Evolutionary conservation across 2,888 invertebrate genomes (phyloP).

Genomic region (Erebia aethiops): DNA sequence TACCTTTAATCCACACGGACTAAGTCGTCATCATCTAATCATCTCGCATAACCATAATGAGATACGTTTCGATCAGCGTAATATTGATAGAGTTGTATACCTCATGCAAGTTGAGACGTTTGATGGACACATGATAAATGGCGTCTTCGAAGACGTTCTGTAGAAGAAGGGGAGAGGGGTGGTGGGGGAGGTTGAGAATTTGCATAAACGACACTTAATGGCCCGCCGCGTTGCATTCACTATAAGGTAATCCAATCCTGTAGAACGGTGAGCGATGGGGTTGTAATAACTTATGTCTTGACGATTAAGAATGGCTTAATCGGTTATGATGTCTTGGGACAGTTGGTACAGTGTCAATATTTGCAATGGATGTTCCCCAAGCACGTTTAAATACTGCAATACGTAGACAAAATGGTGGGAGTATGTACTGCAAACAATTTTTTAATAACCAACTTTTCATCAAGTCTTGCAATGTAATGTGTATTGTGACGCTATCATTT

Average conservation of each 20-base stretch:
- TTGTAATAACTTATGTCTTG: constrained; percentile 38
- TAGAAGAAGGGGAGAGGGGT: constrained; percentile 21
- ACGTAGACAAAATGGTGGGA: too few species aligned
- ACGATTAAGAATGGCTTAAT: not conserved
- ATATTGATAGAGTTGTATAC: constrained; percentile 4
- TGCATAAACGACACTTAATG: constrained; percentile 65
- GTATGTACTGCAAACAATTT: too few species aligned
- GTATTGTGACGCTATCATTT: too few species aligned
- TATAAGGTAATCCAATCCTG: constrained; percentile 51
- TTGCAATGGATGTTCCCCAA: too few species aligned
- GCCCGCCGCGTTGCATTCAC: constrained; percentile 46
- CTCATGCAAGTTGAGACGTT: constrained; percentile 44
- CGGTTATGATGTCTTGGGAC: not conserved
- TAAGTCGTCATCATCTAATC: too few species aligned
- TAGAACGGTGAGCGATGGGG: constrained; percentile 41
- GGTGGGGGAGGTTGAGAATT: constrained; percentile 47
- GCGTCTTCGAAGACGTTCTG: constrained; percentile 28
- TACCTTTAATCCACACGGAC: too few species aligned
- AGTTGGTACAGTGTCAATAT: not conserved
- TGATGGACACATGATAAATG: constrained; percentile 53
- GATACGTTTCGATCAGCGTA: not conserved
- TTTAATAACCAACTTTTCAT: too few species aligned
- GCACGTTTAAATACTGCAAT: too few species aligned
- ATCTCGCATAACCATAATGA: too few species aligned
- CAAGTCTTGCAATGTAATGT: too few species aligned